Conservation (phyloP, 2,888 invertebrate genomes). For the Ptycholaimellus sp. region DNA sequence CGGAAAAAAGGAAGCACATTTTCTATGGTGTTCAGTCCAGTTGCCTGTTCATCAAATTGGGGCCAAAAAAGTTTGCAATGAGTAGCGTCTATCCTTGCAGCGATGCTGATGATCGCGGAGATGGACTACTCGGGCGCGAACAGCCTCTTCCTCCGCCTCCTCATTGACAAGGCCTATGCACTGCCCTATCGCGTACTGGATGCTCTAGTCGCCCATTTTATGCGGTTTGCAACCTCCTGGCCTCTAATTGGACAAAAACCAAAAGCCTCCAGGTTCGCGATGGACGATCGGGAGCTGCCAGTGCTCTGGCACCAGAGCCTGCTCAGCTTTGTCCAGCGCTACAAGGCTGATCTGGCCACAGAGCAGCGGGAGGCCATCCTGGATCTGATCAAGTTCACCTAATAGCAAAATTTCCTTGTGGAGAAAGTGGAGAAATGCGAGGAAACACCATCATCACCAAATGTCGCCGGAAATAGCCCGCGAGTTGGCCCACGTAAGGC, state of each 20-base stretch:
- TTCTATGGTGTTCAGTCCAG: too few relatives aligned
- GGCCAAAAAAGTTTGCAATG: too few relatives aligned
- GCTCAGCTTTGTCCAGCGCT: constrained; percentile 72
- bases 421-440: too few relatives aligned
- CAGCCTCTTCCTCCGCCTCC: constrained; percentile 70
- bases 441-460: too few relatives aligned
- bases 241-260: background rate
- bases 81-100: too few relatives aligned
- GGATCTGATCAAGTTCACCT: constrained; percentile 47
- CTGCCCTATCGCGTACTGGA: constrained; percentile 81
- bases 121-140: constrained; percentile 91
- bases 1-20: too few relatives aligned
- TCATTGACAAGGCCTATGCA: constrained; percentile 91
- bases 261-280: constrained; percentile 44
- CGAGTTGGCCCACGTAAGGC: too few relatives aligned
- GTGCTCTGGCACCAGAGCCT: constrained; percentile 91
- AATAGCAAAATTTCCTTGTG: too few relatives aligned
- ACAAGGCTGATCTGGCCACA: constrained; percentile 71
- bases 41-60: too few relatives aligned
- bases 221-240: constrained; percentile 41
- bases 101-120: constrained; percentile 84
- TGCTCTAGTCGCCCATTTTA: constrained; percentile 72
- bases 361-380: constrained; percentile 70
- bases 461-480: too few relatives aligned
- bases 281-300: constrained; percentile 57